Conservation (phyloP, 2,113 vertebrate species). For the Corvus moneduloides region DNA sequence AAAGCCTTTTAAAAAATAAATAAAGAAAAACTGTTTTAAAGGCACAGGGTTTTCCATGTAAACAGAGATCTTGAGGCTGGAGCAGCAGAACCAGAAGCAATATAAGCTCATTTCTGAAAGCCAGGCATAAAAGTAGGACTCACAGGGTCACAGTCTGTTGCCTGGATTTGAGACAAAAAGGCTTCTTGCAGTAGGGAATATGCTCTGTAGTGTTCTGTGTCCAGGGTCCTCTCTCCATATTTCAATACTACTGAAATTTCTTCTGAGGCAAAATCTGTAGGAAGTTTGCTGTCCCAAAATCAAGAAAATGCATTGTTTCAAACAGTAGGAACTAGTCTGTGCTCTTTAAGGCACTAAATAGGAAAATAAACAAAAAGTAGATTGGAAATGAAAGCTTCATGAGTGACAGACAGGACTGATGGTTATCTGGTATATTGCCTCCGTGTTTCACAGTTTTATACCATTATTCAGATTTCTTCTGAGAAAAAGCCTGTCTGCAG, state of each 20-base stretch:
- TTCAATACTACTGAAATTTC: not conserved
- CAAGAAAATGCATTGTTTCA: not conserved
- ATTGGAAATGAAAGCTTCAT: constrained; percentile 20
- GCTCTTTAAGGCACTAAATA: not conserved
- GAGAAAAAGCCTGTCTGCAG: not conserved
- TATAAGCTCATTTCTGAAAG: not conserved
- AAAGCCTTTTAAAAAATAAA: not conserved
- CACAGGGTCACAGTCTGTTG: not conserved
- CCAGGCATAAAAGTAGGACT: not conserved
- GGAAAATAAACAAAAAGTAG: not conserved
- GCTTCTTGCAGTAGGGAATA: not conserved
- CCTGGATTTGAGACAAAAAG: not conserved
- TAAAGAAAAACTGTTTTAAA: not conserved
- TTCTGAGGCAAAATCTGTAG: not conserved
- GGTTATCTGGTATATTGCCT: not conserved
- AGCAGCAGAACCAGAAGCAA: not conserved
- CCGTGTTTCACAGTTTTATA: not conserved
- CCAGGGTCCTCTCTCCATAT: not conserved
- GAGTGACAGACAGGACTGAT: not conserved
- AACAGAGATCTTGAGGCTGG: not conserved
- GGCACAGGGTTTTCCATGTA: not conserved
- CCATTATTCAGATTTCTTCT: not conserved
- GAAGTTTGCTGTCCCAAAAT: not conserved
- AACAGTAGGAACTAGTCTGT: not conserved
- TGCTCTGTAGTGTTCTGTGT: not conserved